A percentile compares a stretch with the other conserved stretches of the same genome.
Evolutionary conservation across 2,797 vertebrate species (phyloP).

Genomic region (Myiotriccus ornatus): DNA sequence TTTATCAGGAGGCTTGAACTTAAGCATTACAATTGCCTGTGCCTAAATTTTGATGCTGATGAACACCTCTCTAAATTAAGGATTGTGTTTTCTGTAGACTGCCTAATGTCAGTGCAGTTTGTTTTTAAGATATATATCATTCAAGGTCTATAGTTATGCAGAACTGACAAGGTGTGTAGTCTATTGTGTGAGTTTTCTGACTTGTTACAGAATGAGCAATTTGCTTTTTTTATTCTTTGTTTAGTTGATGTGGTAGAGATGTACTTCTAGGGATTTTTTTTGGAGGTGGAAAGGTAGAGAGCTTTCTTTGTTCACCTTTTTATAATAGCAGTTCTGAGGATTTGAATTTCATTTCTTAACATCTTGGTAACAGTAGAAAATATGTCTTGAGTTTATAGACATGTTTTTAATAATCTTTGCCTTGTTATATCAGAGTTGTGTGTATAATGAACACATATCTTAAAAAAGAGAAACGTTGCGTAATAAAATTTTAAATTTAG

Average conservation of each 20-base stretch:
- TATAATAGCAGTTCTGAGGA: not conserved
- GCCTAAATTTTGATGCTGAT: not conserved
- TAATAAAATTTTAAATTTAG: not conserved
- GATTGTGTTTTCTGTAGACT: not conserved
- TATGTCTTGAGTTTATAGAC: accelerated
- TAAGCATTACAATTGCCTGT: not conserved
- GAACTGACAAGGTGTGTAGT: not conserved
- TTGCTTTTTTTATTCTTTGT: not conserved
- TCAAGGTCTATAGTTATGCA: not conserved
- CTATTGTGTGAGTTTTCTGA: not conserved
- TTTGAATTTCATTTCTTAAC: not conserved
- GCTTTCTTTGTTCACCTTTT: not conserved
- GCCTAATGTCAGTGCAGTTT: not conserved
- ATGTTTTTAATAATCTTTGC: not conserved
- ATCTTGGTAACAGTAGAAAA: not conserved
- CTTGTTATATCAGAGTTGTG: not conserved
- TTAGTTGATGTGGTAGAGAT: not conserved
- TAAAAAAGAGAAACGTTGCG: not conserved
- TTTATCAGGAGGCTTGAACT: not conserved
- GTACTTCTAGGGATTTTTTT: not conserved
- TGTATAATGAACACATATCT: not conserved
- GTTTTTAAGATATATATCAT: not conserved
- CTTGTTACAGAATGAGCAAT: not conserved
- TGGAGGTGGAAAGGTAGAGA: not conserved
- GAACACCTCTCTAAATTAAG: not conserved